Percentiles rank a stretch among this genome's conserved stretches.
phyloP scores from a whole-genome alignment of 2,113 vertebrate genomes.

The Oxygymnocypris stewartii region DNA sequence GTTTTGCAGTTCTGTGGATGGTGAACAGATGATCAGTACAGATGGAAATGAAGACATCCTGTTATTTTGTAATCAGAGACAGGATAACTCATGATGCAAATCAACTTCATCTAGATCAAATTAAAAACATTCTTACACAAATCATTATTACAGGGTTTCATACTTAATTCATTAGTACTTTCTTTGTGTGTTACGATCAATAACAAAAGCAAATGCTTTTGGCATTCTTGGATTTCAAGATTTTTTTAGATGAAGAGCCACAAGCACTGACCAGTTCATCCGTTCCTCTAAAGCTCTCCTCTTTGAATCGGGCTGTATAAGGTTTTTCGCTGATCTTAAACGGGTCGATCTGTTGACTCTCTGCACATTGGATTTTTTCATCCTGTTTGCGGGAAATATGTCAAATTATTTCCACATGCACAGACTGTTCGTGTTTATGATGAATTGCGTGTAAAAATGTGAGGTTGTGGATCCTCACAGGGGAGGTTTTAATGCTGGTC shows the following conservation, averaged over 20 bases:
- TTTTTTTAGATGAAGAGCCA: neutral
- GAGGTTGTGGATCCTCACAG: slow-evolving; percentile 65
- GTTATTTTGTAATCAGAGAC: slow-evolving; percentile 16
- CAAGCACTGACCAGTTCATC: slow-evolving; percentile 76
- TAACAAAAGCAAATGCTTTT: neutral
- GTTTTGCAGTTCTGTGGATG: slow-evolving; percentile 77
- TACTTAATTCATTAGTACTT: neutral
- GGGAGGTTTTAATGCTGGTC: slow-evolving; percentile 70
- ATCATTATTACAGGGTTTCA: slow-evolving; percentile 1
- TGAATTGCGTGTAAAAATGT: too few species aligned
- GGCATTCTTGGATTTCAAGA: neutral
- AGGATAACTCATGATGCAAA: neutral
- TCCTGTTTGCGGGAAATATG: slow-evolving; percentile 61
- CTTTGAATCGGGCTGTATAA: slow-evolving; percentile 68
- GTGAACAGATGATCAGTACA: neutral
- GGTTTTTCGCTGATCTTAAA: slow-evolving; percentile 71
- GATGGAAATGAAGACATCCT: slow-evolving; percentile 26
- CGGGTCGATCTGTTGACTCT: slow-evolving; percentile 67
- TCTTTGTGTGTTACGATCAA: neutral
- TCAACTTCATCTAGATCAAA: neutral
- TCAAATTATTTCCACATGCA: neutral
- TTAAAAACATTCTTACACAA: neutral
- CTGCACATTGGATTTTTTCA: slow-evolving; percentile 74
- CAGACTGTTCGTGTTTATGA: neutral
- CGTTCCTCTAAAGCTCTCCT: slow-evolving; percentile 74